Percentiles rank a stretch among this genome's conserved stretches.
Evolutionary conservation across 2,888 invertebrate species (phyloP).

Genomic region (Ligdia adustata): DNA sequence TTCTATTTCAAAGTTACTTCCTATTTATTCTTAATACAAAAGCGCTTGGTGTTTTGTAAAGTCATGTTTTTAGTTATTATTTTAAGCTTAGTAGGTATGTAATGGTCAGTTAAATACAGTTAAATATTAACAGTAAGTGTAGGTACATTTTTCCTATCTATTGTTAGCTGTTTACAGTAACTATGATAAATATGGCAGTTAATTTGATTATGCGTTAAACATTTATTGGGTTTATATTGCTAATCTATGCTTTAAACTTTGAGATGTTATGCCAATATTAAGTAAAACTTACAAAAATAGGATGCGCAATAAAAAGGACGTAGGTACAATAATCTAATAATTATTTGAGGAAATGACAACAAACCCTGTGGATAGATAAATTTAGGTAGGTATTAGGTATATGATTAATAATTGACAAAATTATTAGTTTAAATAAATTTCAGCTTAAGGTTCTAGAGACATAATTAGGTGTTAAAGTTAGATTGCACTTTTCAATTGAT

Average conservation of each 20-base stretch:
- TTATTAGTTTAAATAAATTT: slow-evolving; percentile 73
- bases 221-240: slow-evolving; percentile 12
- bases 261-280: too few relatives aligned
- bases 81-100: slow-evolving; percentile 4
- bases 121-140: slow-evolving; percentile 5
- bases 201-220: slow-evolving; percentile 28
- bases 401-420: slow-evolving; percentile 75
- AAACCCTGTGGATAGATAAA: slow-evolving; percentile 75
- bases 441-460: slow-evolving; percentile 51
- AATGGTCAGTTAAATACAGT: slow-evolving; percentile 22
- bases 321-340: background rate
- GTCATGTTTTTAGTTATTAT: slow-evolving; percentile 23
- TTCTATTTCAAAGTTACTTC: slow-evolving; percentile 6
- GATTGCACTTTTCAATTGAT: slow-evolving; percentile 40
- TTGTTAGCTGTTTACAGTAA: slow-evolving; percentile 17
- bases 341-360: slow-evolving; percentile 66
- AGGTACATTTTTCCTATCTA: slow-evolving; percentile 21
- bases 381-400: slow-evolving; percentile 28
- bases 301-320: background rate
- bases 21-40: slow-evolving; percentile 13
- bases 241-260: background rate
- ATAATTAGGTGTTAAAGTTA: slow-evolving; percentile 40
- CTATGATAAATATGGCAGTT: slow-evolving; percentile 27
- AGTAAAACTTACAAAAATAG: too few relatives aligned
- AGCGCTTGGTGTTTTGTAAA: slow-evolving; percentile 29